Evolutionary conservation across 2,888 invertebrate species (phyloP).

Genomic region (Sinentomon sp.): DNA sequence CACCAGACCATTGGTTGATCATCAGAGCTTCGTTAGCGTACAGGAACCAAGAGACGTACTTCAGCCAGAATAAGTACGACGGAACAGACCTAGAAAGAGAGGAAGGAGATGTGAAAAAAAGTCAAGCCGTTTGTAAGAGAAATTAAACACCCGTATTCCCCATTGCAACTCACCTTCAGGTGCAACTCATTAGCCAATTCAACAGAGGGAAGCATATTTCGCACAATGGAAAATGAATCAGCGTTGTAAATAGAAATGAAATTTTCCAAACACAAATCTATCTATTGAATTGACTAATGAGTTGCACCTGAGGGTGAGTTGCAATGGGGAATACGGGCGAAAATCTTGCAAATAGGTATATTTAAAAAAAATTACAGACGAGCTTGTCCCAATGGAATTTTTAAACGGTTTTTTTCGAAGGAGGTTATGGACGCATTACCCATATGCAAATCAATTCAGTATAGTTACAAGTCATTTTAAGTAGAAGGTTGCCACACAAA

Average conservation of each 20-base stretch:
- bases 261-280: background rate
- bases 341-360: too few relatives aligned
- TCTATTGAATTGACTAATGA: too few relatives aligned
- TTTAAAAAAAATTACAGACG: too few relatives aligned
- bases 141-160: background rate
- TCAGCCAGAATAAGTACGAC: conserved; percentile 53
- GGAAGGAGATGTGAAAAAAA: background rate
- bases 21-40: conserved; percentile 69
- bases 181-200: background rate
- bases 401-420: too few relatives aligned
- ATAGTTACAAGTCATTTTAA: too few relatives aligned
- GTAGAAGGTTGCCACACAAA: too few relatives aligned
- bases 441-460: too few relatives aligned
- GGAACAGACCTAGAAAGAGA: conserved; percentile 40
- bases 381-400: too few relatives aligned
- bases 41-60: conserved; percentile 71
- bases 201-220: background rate
- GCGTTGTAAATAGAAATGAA: background rate
- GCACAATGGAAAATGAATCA: background rate
- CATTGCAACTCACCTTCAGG: background rate
- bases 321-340: too few relatives aligned
- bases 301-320: too few relatives aligned
- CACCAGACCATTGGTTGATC: conserved; percentile 63
- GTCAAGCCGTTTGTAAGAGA: background rate
- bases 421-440: too few relatives aligned